phyloP scores from a whole-genome alignment of 2,797 vertebrate genomes.

The Leptoclinus maculatus region DNA sequence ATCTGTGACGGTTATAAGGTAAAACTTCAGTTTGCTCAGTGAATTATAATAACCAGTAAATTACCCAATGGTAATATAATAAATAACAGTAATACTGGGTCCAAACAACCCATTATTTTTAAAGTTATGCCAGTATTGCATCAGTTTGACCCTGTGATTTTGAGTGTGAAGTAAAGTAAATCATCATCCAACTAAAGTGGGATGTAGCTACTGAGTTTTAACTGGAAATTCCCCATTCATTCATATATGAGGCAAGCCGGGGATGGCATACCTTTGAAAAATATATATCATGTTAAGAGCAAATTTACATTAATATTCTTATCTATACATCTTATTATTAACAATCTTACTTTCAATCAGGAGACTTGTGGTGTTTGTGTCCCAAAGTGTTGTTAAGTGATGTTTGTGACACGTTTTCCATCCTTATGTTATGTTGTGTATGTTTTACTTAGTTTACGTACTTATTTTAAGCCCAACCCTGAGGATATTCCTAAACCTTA shows the following conservation, averaged over 20 bases:
- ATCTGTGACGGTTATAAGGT: not conserved
- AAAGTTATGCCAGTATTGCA: not conserved
- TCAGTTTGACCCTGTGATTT: not conserved
- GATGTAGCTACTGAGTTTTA: not conserved
- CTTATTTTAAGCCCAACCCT: not conserved
- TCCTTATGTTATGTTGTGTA: not conserved
- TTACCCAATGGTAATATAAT: not conserved
- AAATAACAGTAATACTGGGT: not conserved
- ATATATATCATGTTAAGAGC: not conserved
- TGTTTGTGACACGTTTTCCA: not conserved
- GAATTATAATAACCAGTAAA: not conserved
- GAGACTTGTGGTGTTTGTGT: not conserved
- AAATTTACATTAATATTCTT: not conserved
- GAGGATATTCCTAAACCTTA: not conserved
- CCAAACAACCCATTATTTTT: not conserved
- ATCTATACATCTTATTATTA: not conserved
- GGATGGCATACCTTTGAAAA: not conserved
- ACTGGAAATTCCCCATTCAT: not conserved
- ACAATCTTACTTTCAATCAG: too few relatives aligned
- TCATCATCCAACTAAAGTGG: not conserved
- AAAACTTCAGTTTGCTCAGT: not conserved
- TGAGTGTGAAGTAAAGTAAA: not conserved
- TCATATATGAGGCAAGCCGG: not conserved
- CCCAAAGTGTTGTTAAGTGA: not conserved
- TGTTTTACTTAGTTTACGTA: not conserved